phyloP scores from a whole-genome alignment of 2,113 vertebrate species.

The Smithornis capensis region DNA sequence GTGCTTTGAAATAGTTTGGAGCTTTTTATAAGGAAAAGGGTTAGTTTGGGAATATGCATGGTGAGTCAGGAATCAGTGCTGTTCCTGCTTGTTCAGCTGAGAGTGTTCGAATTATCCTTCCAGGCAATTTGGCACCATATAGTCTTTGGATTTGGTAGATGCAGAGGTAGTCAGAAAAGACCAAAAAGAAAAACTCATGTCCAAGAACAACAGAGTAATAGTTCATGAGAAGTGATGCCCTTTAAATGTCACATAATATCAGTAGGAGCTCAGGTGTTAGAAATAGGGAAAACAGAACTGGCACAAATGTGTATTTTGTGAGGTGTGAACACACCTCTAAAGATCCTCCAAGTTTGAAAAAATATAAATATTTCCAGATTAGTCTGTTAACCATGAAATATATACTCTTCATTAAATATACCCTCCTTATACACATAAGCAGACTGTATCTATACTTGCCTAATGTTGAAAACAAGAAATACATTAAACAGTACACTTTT shows the following conservation, averaged over 20 bases:
- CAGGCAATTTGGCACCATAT: background rate
- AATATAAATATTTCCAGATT: background rate
- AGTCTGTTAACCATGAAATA: background rate
- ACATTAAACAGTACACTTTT: background rate
- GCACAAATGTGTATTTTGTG: background rate
- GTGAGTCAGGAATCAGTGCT: background rate
- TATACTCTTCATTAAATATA: background rate
- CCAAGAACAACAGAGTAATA: background rate
- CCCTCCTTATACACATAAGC: background rate
- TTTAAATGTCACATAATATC: background rate
- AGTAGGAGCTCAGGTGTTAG: slow-evolving; percentile 1
- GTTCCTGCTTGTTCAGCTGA: background rate
- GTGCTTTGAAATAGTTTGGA: background rate
- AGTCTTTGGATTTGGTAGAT: background rate
- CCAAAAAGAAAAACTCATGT: background rate
- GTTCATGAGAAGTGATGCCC: background rate
- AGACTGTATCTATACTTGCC: background rate
- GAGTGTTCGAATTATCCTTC: background rate
- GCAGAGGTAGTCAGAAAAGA: background rate
- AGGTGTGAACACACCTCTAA: background rate
- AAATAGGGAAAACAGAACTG: background rate
- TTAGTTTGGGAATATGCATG: background rate
- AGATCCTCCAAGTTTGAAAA: background rate
- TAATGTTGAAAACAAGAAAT: background rate
- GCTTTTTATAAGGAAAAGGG: background rate